Evolutionary conservation across 1,140 invertebrate species (phyloP).

Genomic region (Diabrotica undecimpunctata): DNA sequence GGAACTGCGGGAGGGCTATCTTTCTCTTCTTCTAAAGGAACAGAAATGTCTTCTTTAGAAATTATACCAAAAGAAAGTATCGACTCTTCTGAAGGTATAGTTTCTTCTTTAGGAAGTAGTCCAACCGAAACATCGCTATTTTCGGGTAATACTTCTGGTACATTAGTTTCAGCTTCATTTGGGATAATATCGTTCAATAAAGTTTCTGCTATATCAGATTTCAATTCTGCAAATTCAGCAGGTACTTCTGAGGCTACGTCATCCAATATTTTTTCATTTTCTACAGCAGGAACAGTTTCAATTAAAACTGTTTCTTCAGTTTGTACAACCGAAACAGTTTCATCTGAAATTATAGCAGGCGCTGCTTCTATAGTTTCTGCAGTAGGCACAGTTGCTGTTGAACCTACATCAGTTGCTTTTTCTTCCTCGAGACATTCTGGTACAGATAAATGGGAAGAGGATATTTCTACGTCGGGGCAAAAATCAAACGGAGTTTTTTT

Average conservation of each 20-base stretch:
- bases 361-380: background rate
- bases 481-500: conserved; percentile 46
- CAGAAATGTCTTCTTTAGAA: background rate
- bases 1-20: background rate
- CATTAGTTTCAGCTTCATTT: background rate
- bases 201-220: too few species aligned
- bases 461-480: conserved; percentile 5
- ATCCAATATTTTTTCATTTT: background rate
- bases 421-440: background rate
- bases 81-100: background rate
- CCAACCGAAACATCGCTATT: background rate
- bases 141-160: background rate
- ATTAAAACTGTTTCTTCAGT: background rate
- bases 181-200: too few species aligned
- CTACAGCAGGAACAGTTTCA: background rate
- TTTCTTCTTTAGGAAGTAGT: background rate
- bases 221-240: too few species aligned
- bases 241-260: background rate
- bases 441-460: background rate
- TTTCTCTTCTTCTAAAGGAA: background rate
- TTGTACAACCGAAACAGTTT: background rate
- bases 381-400: background rate
- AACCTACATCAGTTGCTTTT: background rate
- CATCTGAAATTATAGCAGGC: too few species aligned
- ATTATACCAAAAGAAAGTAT: background rate